Evolutionary conservation across 1,140 invertebrate genomes (phyloP).

Genomic region (Drosophila micromelanica): DNA sequence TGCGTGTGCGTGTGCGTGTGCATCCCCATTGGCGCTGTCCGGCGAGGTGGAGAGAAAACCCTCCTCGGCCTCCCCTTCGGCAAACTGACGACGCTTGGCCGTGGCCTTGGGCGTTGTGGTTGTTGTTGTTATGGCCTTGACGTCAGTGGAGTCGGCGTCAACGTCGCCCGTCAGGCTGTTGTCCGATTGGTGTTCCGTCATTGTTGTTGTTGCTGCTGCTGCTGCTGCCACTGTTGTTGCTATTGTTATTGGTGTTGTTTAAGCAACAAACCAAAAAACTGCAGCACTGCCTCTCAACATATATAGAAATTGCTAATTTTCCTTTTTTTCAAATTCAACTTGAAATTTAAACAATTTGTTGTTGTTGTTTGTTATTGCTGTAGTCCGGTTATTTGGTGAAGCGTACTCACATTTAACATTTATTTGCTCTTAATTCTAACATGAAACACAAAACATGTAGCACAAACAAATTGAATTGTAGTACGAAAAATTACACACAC

Average conservation of each 20-base stretch:
- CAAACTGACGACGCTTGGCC: slow-evolving; percentile 43
- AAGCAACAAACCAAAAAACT: slow-evolving; percentile 36
- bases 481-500: slow-evolving; percentile 29
- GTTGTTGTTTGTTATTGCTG: slow-evolving; percentile 27
- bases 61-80: slow-evolving; percentile 58
- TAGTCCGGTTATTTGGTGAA: slow-evolving; percentile 19
- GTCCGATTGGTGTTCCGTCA: slow-evolving; percentile 51
- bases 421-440: slow-evolving; percentile 62
- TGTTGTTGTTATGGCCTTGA: slow-evolving; percentile 29
- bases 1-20: slow-evolving; percentile 40
- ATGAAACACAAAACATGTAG: slow-evolving; percentile 60
- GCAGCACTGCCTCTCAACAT: slow-evolving; percentile 35
- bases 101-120: slow-evolving; percentile 44
- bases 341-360: slow-evolving; percentile 35
- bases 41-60: slow-evolving; percentile 80
- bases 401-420: slow-evolving; percentile 36
- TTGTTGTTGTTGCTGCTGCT: slow-evolving; percentile 14
- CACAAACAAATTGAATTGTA: slow-evolving; percentile 25
- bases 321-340: slow-evolving; percentile 13
- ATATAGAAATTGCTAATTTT: slow-evolving; percentile 27
- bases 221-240: slow-evolving; percentile 5
- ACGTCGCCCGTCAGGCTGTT: slow-evolving; percentile 39
- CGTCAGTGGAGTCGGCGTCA: slow-evolving; percentile 22
- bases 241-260: slow-evolving; percentile 29
- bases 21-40: slow-evolving; percentile 79